Evolutionary conservation across 1,140 invertebrate species (phyloP).

Genomic region (Drosophila ironensis): DNA sequence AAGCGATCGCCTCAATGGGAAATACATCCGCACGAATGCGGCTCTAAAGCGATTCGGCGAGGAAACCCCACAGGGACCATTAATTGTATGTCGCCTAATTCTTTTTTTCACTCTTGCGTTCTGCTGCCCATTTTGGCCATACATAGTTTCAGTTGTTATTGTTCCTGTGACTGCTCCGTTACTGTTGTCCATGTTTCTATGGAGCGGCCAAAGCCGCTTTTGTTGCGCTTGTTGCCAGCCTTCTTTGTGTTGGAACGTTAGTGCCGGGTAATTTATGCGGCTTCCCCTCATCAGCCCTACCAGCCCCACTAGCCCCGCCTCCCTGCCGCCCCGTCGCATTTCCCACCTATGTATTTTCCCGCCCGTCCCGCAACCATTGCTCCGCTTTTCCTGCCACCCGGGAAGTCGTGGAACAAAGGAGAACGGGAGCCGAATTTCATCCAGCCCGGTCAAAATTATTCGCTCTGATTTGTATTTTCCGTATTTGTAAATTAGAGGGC

Average conservation of each 20-base stretch:
- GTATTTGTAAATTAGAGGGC: conserved; percentile 45
- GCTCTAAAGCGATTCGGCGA: conserved; percentile 47
- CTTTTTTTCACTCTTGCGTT: conserved; percentile 35
- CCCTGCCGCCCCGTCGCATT: not conserved
- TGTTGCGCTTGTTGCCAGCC: conserved; percentile 41
- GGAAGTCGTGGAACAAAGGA: not conserved
- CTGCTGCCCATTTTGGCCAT: conserved; percentile 38
- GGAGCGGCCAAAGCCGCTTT: conserved; percentile 62
- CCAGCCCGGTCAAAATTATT: conserved; percentile 19
- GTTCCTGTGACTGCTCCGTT: conserved; percentile 33
- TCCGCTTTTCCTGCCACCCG: not conserved
- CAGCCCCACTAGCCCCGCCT: too few relatives aligned
- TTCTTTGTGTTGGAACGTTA: conserved; percentile 55
- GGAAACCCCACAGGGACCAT: conserved; percentile 74
- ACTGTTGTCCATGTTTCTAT: conserved; percentile 65
- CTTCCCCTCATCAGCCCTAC: too few relatives aligned
- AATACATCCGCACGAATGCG: conserved; percentile 24
- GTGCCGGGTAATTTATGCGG: conserved; percentile 76
- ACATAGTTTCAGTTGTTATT: conserved; percentile 41
- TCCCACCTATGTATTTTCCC: not conserved
- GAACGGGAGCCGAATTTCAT: not conserved
- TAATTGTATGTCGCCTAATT: conserved; percentile 71
- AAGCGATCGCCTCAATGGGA: conserved; percentile 4
- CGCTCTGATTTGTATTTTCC: conserved; percentile 28
- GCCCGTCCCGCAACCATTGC: not conserved